These are phyloP conservation scores for Neodon shergylaensis DNA, from an alignment of 2,113 vertebrate genomes.

Conservation along the genomic window DNA sequence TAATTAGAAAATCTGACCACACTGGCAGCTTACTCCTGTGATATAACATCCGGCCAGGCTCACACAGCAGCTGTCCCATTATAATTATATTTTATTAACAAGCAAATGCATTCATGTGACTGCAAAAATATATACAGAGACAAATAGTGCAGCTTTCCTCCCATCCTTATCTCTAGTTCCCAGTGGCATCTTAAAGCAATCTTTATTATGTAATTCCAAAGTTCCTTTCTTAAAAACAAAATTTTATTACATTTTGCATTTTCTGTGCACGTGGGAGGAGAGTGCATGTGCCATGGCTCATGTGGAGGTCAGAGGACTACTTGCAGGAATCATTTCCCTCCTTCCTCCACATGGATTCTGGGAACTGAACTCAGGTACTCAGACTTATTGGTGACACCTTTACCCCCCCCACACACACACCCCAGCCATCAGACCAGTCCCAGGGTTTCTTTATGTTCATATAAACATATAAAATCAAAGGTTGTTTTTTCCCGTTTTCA, in stretches of 20 bases:
- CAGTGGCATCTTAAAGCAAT: not conserved
- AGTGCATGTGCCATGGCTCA: no score
- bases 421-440: not conserved
- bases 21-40: not conserved
- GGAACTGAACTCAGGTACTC: not conserved
- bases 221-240: not conserved
- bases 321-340: not conserved
- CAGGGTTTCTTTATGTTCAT: not conserved
- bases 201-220: not conserved
- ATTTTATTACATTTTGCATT: not conserved
- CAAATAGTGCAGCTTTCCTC: constrained; percentile 6
- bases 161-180: not conserved
- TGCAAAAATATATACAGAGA: not conserved
- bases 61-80: constrained; percentile 56
- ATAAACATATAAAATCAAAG: not conserved
- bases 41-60: not conserved
- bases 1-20: constrained; percentile 62
- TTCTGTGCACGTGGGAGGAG: not conserved
- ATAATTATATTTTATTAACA: constrained; percentile 65
- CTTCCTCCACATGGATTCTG: not conserved
- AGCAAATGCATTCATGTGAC: constrained; percentile 41
- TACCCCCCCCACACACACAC: no score
- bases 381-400: not conserved
- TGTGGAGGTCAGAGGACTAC: not conserved
- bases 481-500: not conserved